Conservation (phyloP, 2,888 invertebrate genomes). For the Frankliniella intonsa region DNA sequence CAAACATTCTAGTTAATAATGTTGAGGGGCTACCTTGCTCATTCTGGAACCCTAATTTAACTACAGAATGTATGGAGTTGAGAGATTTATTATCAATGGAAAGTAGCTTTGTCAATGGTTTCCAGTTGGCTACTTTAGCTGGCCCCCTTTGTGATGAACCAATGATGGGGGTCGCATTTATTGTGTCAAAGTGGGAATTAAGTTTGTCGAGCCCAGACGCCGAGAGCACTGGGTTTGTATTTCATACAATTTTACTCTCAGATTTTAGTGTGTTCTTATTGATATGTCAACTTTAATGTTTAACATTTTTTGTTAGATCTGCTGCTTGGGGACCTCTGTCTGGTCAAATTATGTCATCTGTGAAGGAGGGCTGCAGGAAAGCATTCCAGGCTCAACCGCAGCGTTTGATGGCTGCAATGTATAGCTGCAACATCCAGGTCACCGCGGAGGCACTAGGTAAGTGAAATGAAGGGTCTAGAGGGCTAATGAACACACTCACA, state of each 20-base stretch:
- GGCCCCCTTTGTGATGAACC: slow-evolving; percentile 98
- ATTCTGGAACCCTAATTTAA: slow-evolving; percentile 33
- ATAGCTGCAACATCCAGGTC: slow-evolving; percentile 73
- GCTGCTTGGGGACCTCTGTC: slow-evolving; percentile 51
- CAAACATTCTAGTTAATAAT: slow-evolving; percentile 83
- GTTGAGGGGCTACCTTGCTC: slow-evolving; percentile 56
- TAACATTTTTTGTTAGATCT: slow-evolving; percentile 38
- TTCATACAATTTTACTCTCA: slow-evolving; percentile 32
- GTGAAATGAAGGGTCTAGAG: slow-evolving; percentile 44
- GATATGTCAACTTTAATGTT: slow-evolving; percentile 23
- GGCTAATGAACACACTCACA: slow-evolving; percentile 50
- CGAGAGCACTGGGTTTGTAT: slow-evolving; percentile 54
- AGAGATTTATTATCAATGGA: slow-evolving; percentile 49
- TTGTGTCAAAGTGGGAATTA: slow-evolving; percentile 75
- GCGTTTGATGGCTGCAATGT: slow-evolving; percentile 93
- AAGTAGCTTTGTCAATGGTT: slow-evolving; percentile 77
- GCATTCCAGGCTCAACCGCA: slow-evolving; percentile 87
- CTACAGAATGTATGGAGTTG: background rate
- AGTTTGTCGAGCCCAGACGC: slow-evolving; percentile 6
- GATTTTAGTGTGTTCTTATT: slow-evolving; percentile 29
- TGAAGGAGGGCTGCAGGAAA: slow-evolving; percentile 80
- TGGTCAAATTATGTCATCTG: slow-evolving; percentile 88
- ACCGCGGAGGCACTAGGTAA: slow-evolving; percentile 84
- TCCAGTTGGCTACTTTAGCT: slow-evolving; percentile 77
- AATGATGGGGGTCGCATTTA: slow-evolving; percentile 89